A percentile compares a stretch with the other conserved stretches of the same genome.
phyloP scores from a whole-genome alignment of 1,140 invertebrate species.

The Aporrectodea caliginosa region DNA sequence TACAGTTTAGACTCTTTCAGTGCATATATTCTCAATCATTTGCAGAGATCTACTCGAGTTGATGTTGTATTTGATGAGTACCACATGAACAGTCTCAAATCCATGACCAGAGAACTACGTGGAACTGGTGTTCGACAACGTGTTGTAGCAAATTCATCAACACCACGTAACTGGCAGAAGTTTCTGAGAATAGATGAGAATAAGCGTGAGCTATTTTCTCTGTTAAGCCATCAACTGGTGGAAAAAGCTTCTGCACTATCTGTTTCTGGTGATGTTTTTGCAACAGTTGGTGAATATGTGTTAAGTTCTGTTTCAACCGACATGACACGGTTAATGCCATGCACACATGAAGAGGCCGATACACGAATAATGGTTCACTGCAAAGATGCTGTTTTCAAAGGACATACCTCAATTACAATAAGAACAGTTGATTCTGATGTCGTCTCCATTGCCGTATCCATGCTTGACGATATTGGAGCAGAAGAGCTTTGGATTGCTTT shows the following conservation, averaged over 20 bases:
- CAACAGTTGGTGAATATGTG: neutral
- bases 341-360: neutral
- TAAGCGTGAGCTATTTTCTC: neutral
- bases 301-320: neutral
- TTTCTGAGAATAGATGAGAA: constrained; percentile 4
- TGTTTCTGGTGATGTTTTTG: neutral
- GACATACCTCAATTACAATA: neutral
- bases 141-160: constrained; percentile 3
- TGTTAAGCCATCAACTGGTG: neutral
- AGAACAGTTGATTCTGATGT: neutral
- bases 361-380: neutral
- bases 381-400: neutral
- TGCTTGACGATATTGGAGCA: neutral
- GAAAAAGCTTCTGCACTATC: too few species aligned
- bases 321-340: neutral
- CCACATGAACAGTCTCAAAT: constrained; percentile 30
- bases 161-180: constrained; percentile 20
- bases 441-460: neutral
- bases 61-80: constrained; percentile 37
- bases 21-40: constrained; percentile 26
- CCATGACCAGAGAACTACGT: constrained; percentile 21
- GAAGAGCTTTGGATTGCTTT: neutral
- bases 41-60: constrained; percentile 45
- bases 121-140: constrained; percentile 30
- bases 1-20: constrained; percentile 32